These are phyloP conservation scores for Antitype chi DNA, from an alignment of 2,888 invertebrate species.

Conservation along the genomic window DNA sequence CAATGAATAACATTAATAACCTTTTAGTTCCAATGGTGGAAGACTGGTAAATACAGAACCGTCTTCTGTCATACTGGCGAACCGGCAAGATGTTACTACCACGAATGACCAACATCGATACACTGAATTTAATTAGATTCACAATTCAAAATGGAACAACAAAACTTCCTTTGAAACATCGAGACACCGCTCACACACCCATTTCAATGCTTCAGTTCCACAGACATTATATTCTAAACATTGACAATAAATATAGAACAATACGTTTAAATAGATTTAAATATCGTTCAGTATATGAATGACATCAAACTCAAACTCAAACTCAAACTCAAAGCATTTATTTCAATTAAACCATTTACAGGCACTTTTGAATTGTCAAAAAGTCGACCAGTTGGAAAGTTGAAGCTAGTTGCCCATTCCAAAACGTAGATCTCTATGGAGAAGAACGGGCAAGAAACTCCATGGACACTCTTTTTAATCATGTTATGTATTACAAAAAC, in stretches of 20 bases:
- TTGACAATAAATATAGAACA: constrained; percentile 39
- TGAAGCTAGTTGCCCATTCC: too few species aligned
- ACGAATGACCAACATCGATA: constrained; percentile 49
- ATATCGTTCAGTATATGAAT: constrained; percentile 33
- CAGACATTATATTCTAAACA: constrained; percentile 12
- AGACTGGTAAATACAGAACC: constrained; percentile 44
- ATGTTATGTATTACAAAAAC: too few species aligned
- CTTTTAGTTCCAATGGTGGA: constrained; percentile 11
- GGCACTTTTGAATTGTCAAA: too few species aligned
- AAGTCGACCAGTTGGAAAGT: too few species aligned
- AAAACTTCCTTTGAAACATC: neutral
- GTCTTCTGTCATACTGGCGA: constrained; percentile 43
- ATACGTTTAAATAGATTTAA: constrained; percentile 43
- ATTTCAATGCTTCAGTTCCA: constrained; percentile 4
- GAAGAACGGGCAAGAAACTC: too few species aligned
- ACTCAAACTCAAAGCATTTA: too few species aligned
- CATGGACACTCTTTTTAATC: too few species aligned
- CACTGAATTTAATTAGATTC: constrained; percentile 5
- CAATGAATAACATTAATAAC: constrained; percentile 33
- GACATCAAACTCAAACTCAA: too few species aligned
- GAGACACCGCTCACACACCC: constrained; percentile 4
- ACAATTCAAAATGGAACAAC: constrained; percentile 24
- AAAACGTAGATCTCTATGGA: too few species aligned
- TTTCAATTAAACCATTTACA: too few species aligned
- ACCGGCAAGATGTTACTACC: neutral